Evolutionary conservation across 2,113 vertebrate species (phyloP).

Genomic region (Himantopus leucocephalus): DNA sequence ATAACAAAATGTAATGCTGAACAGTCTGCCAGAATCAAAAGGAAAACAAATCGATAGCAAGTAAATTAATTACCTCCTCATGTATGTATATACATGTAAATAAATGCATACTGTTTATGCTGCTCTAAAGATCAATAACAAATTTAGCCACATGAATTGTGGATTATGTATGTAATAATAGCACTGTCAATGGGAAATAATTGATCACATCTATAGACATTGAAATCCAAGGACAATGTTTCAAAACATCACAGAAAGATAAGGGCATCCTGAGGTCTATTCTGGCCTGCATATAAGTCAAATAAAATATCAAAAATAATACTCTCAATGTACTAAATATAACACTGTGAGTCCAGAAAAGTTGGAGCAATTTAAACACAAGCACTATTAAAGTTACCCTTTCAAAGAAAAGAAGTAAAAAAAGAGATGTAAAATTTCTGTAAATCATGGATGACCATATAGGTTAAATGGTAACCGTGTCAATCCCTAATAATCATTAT

Average conservation of each 20-base stretch:
- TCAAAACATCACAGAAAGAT: not conserved
- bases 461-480: not conserved
- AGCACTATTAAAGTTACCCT: not conserved
- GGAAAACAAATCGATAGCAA: not conserved
- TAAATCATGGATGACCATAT: not conserved
- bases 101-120: not conserved
- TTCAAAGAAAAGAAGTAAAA: not conserved
- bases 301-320: not conserved
- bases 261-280: not conserved
- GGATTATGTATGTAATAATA: not conserved
- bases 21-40: conserved; percentile 11
- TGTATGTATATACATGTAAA: conserved; percentile 7
- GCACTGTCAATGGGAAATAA: not conserved
- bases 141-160: not conserved
- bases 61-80: not conserved
- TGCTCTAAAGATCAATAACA: conserved; percentile 1
- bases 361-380: not conserved
- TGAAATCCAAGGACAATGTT: not conserved
- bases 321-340: not conserved
- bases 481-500: not conserved
- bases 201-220: not conserved
- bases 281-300: not conserved
- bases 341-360: not conserved
- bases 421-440: not conserved
- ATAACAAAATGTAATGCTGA: not conserved